These are phyloP conservation scores for Echinarachnius parma DNA, from an alignment of 53 echinoderm and acorn worm genomes.

Conservation along the genomic window DNA sequence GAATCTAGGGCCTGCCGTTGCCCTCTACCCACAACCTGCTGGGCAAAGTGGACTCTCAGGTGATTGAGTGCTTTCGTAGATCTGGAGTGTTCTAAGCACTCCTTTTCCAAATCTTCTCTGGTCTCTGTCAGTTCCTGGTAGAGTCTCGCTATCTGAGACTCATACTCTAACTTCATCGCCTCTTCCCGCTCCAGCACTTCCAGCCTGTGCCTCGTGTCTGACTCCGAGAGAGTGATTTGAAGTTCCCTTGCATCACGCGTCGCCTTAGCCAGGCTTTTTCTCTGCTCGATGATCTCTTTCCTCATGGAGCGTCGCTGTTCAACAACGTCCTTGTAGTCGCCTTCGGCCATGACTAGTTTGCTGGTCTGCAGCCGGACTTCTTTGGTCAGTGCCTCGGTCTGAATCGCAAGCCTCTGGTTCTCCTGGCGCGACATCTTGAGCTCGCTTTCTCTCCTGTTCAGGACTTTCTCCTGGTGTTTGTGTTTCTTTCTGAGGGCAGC, in stretches of 20 bases:
- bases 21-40: neutral
- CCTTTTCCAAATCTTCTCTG: slow-evolving; percentile 54
- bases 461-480: slow-evolving; percentile 38
- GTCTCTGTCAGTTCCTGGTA: slow-evolving; percentile 60
- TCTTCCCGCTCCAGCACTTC: slow-evolving; percentile 58
- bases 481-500: slow-evolving; percentile 33
- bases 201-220: slow-evolving; percentile 33
- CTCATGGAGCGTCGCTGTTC: slow-evolving; percentile 51
- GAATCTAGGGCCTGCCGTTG: neutral
- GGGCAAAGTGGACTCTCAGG: slow-evolving; percentile 70
- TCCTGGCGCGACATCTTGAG: slow-evolving; percentile 43
- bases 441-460: slow-evolving; percentile 26
- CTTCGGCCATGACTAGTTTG: slow-evolving; percentile 49
- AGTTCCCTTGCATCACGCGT: slow-evolving; percentile 32
- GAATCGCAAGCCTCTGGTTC: slow-evolving; percentile 36
- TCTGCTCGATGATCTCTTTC: slow-evolving; percentile 35
- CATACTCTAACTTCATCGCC: slow-evolving; percentile 58
- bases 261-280: slow-evolving; percentile 33
- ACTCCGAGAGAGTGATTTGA: slow-evolving; percentile 41
- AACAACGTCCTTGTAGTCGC: slow-evolving; percentile 53
- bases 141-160: slow-evolving; percentile 55
- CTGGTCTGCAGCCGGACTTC: slow-evolving; percentile 47
- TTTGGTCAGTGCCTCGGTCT: slow-evolving; percentile 44
- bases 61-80: slow-evolving; percentile 61
- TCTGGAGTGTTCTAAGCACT: slow-evolving; percentile 49